Conservation (phyloP, 2,888 invertebrate species). For the Lordiphosa andalusiaca region DNA sequence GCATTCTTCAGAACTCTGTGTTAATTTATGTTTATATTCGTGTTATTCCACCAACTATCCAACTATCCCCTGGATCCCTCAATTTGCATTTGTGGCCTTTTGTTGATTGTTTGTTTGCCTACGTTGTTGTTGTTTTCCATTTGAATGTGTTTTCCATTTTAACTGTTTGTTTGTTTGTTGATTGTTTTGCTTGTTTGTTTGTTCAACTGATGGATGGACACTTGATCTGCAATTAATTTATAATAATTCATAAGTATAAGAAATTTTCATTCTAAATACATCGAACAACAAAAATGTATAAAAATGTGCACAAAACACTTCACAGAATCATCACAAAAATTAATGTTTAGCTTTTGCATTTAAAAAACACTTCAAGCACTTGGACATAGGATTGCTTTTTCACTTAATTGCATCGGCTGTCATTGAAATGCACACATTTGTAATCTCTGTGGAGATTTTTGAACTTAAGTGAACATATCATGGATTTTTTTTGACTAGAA, state of each 20-base stretch:
- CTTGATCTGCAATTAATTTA: no score
- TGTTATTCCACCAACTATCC: conserved; percentile 28
- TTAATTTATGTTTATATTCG: conserved; percentile 25
- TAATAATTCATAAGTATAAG: conserved; percentile 1
- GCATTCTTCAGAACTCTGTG: conserved; percentile 26
- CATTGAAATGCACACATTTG: no score
- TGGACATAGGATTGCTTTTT: neutral
- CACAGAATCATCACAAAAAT: conserved; percentile 1
- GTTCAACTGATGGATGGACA: no score
- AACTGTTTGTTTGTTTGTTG: conserved; percentile 35
- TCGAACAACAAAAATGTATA: neutral
- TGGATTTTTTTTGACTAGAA: no score
- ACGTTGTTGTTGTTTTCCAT: no score
- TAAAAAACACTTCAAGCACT: neutral
- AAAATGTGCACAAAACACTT: neutral
- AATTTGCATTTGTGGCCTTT: no score
- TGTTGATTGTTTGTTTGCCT: no score
- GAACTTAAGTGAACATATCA: no score
- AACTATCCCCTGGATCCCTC: conserved; percentile 14
- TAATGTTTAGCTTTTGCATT: neutral
- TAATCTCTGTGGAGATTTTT: no score
- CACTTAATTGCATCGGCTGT: no score
- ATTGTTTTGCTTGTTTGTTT: conserved; percentile 38
- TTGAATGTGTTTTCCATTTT: conserved; percentile 9
- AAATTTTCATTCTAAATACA: neutral